Base-by-base conservation (phyloP, 2,888 invertebrate genomes). In the Cheilosia pagana region DNA sequence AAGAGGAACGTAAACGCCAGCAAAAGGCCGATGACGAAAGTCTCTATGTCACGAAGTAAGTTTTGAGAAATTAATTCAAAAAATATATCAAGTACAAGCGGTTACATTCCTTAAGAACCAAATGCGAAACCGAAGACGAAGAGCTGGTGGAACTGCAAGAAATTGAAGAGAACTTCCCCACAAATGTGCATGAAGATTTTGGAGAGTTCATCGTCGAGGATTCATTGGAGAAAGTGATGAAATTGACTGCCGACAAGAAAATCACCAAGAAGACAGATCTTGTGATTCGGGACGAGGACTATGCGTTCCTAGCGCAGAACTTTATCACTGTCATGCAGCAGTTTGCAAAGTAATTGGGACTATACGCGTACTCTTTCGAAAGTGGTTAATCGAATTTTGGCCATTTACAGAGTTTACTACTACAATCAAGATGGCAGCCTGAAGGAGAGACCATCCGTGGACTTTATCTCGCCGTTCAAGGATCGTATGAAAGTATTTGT, bases 11-110 rank as follows among this genome's bases (percentile, higher is more conserved):
- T 28, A 93, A 94, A 19, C 94, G 94, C 87, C 93, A 93, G 88
- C 94, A 94, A 87, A 94, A 95, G 87, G 93, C 94, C 65, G 96
- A 96, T 87, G 95, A 96, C 77, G 96, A 96, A 67, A 95, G 95
- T 87, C 92, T 98, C 53, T 96, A 96, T 90, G 95, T 95, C 72
- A 95, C 94, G 10, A 95, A 94, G 94, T 94, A 92, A 90, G 92
- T 87, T 43, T 16, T 8, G 1, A n/a, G 3, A 14, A 23, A 14
- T 3, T 23, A 23, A 14, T 23, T 12, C 4, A 0, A 21, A 6
- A 25, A 23, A 21, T 23, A 12, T 14, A 1, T 4, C 0, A 92
- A 90, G 92, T 87, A 25, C n/a, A 6, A 3, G 10, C 12, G 21
- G 86, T 65, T 65, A 55, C 79, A 74, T 90, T 88, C 55, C 4